Base-by-base conservation (phyloP, 2,797 vertebrate genomes). In the Dermochelys coriacea region DNA sequence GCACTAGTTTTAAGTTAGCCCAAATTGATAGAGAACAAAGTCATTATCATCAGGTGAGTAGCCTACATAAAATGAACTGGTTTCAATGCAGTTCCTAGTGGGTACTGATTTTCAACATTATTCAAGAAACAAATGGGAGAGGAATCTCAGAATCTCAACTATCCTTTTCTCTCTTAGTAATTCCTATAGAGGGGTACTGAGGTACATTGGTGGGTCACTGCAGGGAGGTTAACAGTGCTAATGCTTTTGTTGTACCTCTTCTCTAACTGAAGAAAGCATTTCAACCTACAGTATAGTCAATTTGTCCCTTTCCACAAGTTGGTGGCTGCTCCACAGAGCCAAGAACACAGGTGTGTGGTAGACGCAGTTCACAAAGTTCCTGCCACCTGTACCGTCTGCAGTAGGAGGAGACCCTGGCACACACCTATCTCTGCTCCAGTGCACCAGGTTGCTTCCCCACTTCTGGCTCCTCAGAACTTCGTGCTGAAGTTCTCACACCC, bases 81-180 rank as follows among this genome's bases (percentile, higher is more conserved):
- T 89, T 93, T 93, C 94, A 95, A 89, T 86, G 86, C 5, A 87
- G 49, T 74, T 88, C 84, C 52, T 82, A 55, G 86, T 91, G 86
- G 47, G 10, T n/a, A 88, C 8, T 0, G 1, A 85, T 75, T 90
- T 84, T 57, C 59, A 87, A 75, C 57, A 41, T 2, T 74, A 52
- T 1, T 45, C 51, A 54, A 47, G 79, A 83, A 95, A 89, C 4
- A 82, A 74, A 90, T 12, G 23, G 91, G 55, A 27, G 47, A 41
- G 68, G 8, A 95, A 18, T 12, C 27, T 52, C 79, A 25, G 6
- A 93, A 18, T 12, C 27, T 57, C 81, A 25, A 64, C 10, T 57
- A 4, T 50, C 90, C 51, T 34, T 82, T 59, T 75, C 45, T 77
- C 51, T 51, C 82, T 23, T 82, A 77, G 4, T 45, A 59, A 51